Evolutionary conservation across 2,113 vertebrate genomes (phyloP).

Genomic region (Lipophrys pholis): DNA sequence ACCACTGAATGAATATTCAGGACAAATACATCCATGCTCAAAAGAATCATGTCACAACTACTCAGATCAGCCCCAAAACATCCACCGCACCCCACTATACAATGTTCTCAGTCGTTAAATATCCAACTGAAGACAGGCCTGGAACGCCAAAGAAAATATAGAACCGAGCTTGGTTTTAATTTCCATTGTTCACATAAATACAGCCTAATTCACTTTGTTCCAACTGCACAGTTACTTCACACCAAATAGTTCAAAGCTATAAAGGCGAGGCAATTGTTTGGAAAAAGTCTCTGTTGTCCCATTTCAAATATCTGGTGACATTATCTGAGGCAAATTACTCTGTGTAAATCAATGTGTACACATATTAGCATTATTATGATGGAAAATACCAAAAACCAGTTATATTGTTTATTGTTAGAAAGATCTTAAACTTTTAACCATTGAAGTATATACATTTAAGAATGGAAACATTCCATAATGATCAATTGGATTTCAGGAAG

Average conservation of each 20-base stretch:
- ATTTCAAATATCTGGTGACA: constrained; percentile 1
- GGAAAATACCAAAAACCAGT: neutral
- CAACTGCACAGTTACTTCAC: neutral
- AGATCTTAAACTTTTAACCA: neutral
- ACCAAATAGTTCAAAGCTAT: neutral
- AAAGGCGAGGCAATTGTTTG: constrained; percentile 17
- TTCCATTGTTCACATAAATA: neutral
- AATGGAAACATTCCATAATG: neutral
- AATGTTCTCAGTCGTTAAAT: constrained; percentile 10
- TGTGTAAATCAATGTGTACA: too few species aligned
- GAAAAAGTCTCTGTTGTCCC: constrained; percentile 2
- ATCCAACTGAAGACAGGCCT: neutral
- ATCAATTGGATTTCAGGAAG: neutral
- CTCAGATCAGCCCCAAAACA: constrained; percentile 46
- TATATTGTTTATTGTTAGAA: neutral
- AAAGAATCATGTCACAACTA: constrained; percentile 10
- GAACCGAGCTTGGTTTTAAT: neutral
- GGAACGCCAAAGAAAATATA: neutral
- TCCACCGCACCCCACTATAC: neutral
- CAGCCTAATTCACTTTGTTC: neutral
- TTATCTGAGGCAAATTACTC: too few species aligned
- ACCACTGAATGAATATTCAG: constrained; percentile 39
- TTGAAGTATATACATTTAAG: neutral
- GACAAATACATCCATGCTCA: constrained; percentile 37
- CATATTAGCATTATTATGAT: too few species aligned